Evolutionary conservation across 1,140 invertebrate species (phyloP).

Genomic region (Calephelis virginiensis): DNA sequence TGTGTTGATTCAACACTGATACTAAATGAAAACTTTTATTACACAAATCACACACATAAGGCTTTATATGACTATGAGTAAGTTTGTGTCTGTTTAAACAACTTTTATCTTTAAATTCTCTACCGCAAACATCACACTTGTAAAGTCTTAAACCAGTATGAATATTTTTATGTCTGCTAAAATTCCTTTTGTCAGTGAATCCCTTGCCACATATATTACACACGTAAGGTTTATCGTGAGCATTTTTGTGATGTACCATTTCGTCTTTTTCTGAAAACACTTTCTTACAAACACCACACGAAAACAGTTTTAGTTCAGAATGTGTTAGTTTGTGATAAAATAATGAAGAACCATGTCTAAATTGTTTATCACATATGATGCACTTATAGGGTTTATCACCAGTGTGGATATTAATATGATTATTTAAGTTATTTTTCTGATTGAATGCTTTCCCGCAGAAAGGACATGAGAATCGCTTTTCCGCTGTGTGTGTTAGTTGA

Average conservation of each 20-base stretch:
- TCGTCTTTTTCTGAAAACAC: neutral
- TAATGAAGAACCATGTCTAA: neutral
- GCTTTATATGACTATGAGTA: neutral
- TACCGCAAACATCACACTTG: neutral
- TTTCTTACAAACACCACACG: neutral
- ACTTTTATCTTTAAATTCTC: slow-evolving; percentile 1
- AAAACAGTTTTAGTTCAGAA: neutral
- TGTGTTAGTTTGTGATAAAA: neutral
- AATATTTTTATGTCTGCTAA: neutral
- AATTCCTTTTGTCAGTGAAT: neutral
- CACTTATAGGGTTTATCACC: neutral
- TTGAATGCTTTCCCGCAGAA: neutral
- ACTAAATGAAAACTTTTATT: neutral
- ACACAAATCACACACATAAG: neutral
- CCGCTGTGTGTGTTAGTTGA: neutral
- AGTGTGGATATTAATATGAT: neutral
- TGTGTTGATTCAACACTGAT: slow-evolving; percentile 1
- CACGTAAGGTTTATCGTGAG: neutral
- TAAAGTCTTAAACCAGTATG: neutral
- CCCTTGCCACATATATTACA: neutral
- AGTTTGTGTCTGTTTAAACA: neutral
- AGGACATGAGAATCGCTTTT: neutral
- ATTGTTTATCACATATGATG: neutral
- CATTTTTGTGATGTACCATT: neutral
- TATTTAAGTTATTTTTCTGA: neutral